Base-by-base conservation (phyloP, 2,888 invertebrate species). In the Diachrysia chrysitis region DNA sequence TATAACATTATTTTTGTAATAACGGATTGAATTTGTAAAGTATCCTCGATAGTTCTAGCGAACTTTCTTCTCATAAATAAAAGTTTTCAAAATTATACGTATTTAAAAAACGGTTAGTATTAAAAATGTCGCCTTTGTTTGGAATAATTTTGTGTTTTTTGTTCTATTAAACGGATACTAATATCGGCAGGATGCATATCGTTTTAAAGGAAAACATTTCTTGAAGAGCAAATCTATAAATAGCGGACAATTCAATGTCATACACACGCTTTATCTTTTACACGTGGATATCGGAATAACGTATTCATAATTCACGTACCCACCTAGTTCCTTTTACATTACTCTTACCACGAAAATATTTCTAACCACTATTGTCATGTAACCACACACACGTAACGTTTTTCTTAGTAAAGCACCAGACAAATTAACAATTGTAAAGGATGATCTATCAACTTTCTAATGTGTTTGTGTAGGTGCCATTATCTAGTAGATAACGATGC, bases 361-460 rank as follows among this genome's bases (percentile, higher is more conserved):
- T 51, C 21, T 12, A 12, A 21, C 48, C 48, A 10, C 14, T 12
- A 51, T 21, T 21, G 48, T 51, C 19, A 51, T 51, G 69, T 77
- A 82, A 82, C 64, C 58, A 19, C 54, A n/a, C 55, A 55, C 37
- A 66, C 58, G 71, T 68, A 70, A 73, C 60, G 69, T 63, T 71
- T 81, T 67, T 65, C 55, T 57, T 32, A 35, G 79, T 66, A 58
- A 61, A 65, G 65, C 69, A 65, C 71, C 69, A 77, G 72, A 75
- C 76, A 77, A 71, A 61, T 80, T 58, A 76, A 80, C 81, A 81
- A 81, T 82, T 82, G 76, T 78, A 23, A 58, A 80, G 56, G 78
- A 81, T 81, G 81, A 81, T 73, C 62, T 64, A 78, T 74, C 76
- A 82, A 83, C 75, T 77, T 78, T 75, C 78, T 74, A 76, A 61